Conservation (phyloP, 2,797 vertebrate species). For the Hyperoplus immaculatus region DNA sequence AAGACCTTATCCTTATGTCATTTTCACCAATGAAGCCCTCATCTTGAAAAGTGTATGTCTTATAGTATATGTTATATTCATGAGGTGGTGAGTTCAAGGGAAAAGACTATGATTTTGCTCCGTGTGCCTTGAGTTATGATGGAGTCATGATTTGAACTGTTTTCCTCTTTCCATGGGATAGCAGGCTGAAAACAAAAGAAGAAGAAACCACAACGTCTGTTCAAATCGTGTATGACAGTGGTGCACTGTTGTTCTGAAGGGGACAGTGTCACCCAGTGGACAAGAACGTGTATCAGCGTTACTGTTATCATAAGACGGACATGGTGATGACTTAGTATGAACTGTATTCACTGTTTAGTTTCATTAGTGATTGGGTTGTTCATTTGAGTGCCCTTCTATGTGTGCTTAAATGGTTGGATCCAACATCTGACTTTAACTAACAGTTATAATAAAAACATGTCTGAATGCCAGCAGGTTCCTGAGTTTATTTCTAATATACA, state of each 20-base stretch:
- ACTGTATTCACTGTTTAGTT: constrained; percentile 5
- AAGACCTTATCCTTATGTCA: not conserved
- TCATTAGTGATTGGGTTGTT: too few species aligned
- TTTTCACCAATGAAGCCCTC: constrained; percentile 15
- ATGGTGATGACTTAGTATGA: constrained; percentile 6
- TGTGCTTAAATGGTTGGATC: too few species aligned
- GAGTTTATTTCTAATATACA: too few species aligned
- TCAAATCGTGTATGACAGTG: not conserved
- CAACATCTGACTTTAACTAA: too few species aligned
- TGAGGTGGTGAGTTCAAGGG: not conserved
- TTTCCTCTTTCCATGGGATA: constrained; percentile 1
- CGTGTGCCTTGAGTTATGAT: constrained; percentile 60
- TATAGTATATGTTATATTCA: not conserved
- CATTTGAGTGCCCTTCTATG: too few species aligned
- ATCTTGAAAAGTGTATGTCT: constrained; percentile 5
- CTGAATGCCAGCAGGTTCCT: too few species aligned
- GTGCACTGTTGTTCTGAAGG: constrained; percentile 12
- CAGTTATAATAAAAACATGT: too few species aligned
- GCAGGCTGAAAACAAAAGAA: not conserved
- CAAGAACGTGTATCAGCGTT: constrained; percentile 14
- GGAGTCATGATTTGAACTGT: not conserved
- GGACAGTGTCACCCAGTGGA: constrained; percentile 72
- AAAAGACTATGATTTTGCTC: constrained; percentile 46
- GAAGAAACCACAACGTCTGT: constrained; percentile 5
- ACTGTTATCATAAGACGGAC: not conserved